Evolutionary conservation across 2,797 vertebrate genomes (phyloP).

Genomic region (Anguilla obscura): DNA sequence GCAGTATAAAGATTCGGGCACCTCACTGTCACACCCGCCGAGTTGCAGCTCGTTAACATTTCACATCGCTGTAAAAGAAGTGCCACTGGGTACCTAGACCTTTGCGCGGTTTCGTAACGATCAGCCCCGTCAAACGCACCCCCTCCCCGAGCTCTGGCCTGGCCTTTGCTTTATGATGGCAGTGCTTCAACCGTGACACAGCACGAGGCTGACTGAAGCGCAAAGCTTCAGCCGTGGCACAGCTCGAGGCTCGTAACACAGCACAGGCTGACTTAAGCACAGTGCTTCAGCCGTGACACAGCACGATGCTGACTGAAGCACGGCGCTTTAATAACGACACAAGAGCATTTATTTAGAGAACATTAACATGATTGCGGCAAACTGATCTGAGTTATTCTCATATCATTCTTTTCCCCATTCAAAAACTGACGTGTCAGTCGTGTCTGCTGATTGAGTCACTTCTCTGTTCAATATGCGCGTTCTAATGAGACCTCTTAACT

Average conservation of each 20-base stretch:
- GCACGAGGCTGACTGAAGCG: neutral
- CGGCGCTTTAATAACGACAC: neutral
- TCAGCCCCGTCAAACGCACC: neutral
- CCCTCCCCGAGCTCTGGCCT: neutral
- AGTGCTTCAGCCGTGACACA: neutral
- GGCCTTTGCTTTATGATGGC: neutral
- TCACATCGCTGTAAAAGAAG: neutral
- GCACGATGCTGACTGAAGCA: neutral
- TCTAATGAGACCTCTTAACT: too few species aligned
- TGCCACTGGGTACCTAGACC: neutral
- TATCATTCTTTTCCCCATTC: too few species aligned
- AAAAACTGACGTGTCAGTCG: too few species aligned
- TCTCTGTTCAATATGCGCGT: too few species aligned
- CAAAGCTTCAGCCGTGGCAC: neutral
- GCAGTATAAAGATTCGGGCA: neutral
- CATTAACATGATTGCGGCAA: too few species aligned
- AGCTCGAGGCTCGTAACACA: neutral
- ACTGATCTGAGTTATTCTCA: too few species aligned
- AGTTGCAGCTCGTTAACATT: neutral
- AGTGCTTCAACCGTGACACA: neutral
- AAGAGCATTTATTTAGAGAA: neutral
- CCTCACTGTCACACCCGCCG: neutral
- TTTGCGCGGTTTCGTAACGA: neutral
- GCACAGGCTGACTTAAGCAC: neutral
- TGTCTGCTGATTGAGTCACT: too few species aligned